These are phyloP conservation scores for Litoditis marina DNA, from an alignment of 2,888 invertebrate genomes.

Conservation along the genomic window DNA sequence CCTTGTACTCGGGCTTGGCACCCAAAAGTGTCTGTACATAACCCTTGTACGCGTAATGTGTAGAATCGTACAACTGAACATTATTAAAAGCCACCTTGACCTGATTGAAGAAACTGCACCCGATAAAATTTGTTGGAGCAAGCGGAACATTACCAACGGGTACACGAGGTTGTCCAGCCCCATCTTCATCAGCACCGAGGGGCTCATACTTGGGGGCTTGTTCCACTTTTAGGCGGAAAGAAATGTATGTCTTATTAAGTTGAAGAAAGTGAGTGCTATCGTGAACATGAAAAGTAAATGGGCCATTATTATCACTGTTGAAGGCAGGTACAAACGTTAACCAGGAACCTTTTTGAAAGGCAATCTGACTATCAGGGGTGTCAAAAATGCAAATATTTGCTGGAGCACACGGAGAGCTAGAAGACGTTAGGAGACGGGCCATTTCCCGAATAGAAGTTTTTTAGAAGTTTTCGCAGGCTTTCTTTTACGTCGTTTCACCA, in stretches of 20 bases:
- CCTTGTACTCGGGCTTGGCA: conserved; percentile 1
- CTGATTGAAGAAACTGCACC: not conserved
- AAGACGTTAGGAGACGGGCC: not conserved
- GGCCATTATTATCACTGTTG: not conserved
- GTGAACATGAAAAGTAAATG: not conserved
- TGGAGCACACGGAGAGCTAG: not conserved
- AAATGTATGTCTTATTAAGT: not conserved
- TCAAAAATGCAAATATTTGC: not conserved
- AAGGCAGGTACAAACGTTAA: not conserved
- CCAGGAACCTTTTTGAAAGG: not conserved
- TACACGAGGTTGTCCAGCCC: no score
- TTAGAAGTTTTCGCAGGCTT: not conserved
- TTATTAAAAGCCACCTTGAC: not conserved
- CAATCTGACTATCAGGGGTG: not conserved
- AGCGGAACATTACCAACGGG: no score
- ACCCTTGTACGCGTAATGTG: conserved; percentile 9
- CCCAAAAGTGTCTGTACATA: conserved; percentile 10
- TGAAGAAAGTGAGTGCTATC: not conserved
- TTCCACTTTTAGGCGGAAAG: not conserved
- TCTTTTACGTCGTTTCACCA: not conserved
- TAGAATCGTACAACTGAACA: conserved; percentile 2
- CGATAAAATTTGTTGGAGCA: not conserved
- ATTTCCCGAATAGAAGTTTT: not conserved
- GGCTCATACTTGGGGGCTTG: no score
- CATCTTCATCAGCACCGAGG: no score